Evolutionary conservation across 1,140 invertebrate genomes (phyloP), one percentile per base, ranked within the genome.

Genomic region (Copidosoma floridanum): DNA sequence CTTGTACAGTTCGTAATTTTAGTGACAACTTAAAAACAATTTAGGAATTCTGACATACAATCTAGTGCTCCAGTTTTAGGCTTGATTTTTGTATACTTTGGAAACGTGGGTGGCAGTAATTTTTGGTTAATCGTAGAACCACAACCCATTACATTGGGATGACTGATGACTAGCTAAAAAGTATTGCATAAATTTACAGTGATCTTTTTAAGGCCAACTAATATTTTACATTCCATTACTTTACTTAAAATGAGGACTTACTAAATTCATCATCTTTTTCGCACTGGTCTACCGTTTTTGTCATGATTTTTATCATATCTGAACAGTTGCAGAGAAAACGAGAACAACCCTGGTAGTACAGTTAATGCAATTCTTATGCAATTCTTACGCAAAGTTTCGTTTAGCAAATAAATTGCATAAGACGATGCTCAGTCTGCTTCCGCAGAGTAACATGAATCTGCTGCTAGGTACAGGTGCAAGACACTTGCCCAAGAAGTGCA

Each of bases 61-160:
- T 87, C 83, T 61, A 95, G 78, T 24, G 94, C 90, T 68, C 95
- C 92, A 29, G 82, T 76, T 37, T 93, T 83, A 46, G 89, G 88
- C 65, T 93, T 93, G 66, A 98, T 96, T 79, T 93, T 91, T 1
- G 95, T 95, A 78, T 97, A 98, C 2, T 96, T 85, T 11, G 97
- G 97, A 84, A 99, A 99, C n/a, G 96, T 97, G 1, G 96, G 95
- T 37, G 96, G 96, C 26, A 98, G 81, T 27, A 97, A 82, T 64
- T 95, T 86, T 79, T 97, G 95, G 81, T 98, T 98, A 32, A 97
- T 90, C 74, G 95, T 86, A 20, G 95, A 94, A 73, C 98, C 94
- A 82, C 98, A 98, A 1, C 95, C 95, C 83, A 95, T 87, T 61
- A 84, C 82, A 35, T 69, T 80, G 32, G 78, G 78, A 72, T 81